Base-by-base conservation (phyloP, 2,888 invertebrate genomes). In the Digitonthophagus gazella region DNA sequence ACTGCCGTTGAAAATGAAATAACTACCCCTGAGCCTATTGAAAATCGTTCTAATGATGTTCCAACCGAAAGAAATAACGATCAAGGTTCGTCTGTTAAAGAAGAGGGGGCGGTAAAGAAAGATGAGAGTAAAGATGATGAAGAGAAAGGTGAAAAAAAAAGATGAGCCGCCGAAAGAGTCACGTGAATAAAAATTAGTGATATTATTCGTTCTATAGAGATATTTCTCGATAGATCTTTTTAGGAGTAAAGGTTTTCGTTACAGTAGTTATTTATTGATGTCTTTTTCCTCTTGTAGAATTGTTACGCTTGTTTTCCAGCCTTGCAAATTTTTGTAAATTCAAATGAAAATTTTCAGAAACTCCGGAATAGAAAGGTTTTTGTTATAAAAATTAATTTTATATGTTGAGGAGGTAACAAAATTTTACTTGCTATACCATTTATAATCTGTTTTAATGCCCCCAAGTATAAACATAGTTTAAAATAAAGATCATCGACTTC, bases 31-130 rank as follows among this genome's bases (percentile, higher is more conserved):
- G 16, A n/a, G 11, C 65, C 64, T 3, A n/a, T 22, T 2, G 65
- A 11, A 16, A 19, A 18, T 15, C 54, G 16, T 11, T 2, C 65
- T 18, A 44, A 58, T 4, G 58, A 65, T 18, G 65, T 15, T 15
- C 11, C 22, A 15, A 16, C 15, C 14, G 15, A 58, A 19, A 58
- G 28, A 14, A 28, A 54, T 14, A 54, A 65, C 15, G 22, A n/a
- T 5, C 22, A 56, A 19, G 15, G 14, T 16, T 16, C 16, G 3
- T 18, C 58, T 58, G 3, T 19, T 1, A 57, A 57, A 16, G 14
- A 15, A 18, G 61, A 61, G 20, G 61, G 18, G 18, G 61, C n/a
- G 15, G 61, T 8, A 20, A 61, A 61, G 15, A 20, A 61, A 61
- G 61, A 61, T 6, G 28, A 44, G 11, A 6, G 22, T 22, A 6